A percentile compares a stretch with the other conserved stretches of the same genome.
These are phyloP conservation scores for Euzophera pinguis DNA, from an alignment of 2,888 invertebrate species.

Conservation along the genomic window DNA sequence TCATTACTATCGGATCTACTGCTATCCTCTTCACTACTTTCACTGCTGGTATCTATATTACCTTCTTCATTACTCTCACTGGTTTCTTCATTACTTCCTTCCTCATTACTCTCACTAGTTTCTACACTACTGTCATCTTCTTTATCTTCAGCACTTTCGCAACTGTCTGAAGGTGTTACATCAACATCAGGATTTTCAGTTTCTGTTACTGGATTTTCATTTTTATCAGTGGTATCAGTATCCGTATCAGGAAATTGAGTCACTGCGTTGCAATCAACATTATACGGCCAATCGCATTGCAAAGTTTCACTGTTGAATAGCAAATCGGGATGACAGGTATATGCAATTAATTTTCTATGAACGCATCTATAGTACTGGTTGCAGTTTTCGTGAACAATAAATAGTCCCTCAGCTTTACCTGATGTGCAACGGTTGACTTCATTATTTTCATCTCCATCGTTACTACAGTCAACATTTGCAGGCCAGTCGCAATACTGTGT, in stretches of 20 bases:
- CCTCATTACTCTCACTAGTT: constrained; percentile 10
- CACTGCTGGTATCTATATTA: neutral
- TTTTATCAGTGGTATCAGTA: neutral
- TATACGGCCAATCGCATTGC: constrained; percentile 40
- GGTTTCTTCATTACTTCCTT: constrained; percentile 11
- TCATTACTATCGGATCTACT: neutral
- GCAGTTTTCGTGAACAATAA: constrained; percentile 42
- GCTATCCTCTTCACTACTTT: neutral
- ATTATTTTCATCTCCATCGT: constrained; percentile 26
- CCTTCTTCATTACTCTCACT: neutral
- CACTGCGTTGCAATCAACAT: constrained; percentile 34
- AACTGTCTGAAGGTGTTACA: neutral
- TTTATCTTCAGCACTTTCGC: constrained; percentile 13
- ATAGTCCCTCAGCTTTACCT: constrained; percentile 30
- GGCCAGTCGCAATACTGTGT: constrained; percentile 6
- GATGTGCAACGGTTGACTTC: constrained; percentile 37
- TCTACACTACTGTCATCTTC: constrained; percentile 10
- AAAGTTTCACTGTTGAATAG: constrained; percentile 34
- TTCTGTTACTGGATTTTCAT: neutral
- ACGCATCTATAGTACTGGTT: constrained; percentile 41
- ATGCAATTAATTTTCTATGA: constrained; percentile 30
- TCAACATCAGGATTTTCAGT: neutral
- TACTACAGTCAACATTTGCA: constrained; percentile 17
- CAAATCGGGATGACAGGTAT: constrained; percentile 28
- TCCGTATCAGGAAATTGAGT: neutral